A percentile compares a stretch with the other conserved stretches of the same genome.
phyloP scores from a whole-genome alignment of 1,140 invertebrate species.

The Magallana ariakensis region DNA sequence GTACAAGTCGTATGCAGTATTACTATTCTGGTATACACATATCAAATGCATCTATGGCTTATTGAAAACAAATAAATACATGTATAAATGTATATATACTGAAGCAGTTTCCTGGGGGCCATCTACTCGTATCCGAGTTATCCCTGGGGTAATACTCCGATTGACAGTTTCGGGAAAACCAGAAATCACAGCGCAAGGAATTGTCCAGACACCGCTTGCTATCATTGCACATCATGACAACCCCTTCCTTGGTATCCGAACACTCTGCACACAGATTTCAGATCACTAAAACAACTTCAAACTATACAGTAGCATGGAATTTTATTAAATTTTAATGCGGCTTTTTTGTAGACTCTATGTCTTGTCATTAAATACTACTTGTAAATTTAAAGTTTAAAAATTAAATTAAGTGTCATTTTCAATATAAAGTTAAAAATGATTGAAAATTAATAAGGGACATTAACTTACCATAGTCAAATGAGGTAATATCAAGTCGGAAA shows the following conservation, averaged over 20 bases:
- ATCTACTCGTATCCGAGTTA: conserved; percentile 55
- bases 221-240: conserved; percentile 60
- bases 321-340: too few species aligned
- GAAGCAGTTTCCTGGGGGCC: conserved; percentile 56
- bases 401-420: too few species aligned
- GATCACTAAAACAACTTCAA: too few species aligned
- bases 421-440: too few species aligned
- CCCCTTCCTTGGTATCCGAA: conserved; percentile 50
- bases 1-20: too few species aligned
- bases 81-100: conserved; percentile 43
- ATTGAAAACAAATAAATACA: too few species aligned
- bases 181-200: conserved; percentile 62
- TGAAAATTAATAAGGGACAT: not conserved
- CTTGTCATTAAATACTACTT: too few species aligned
- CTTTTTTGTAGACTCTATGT: too few species aligned
- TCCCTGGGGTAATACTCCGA: conserved; percentile 56
- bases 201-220: conserved; percentile 61
- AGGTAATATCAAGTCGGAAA: conserved; percentile 63
- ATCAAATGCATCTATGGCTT: too few species aligned
- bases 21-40: too few species aligned
- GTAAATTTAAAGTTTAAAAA: too few species aligned
- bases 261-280: conserved; percentile 53
- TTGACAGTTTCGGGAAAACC: conserved; percentile 63
- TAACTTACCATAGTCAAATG: conserved; percentile 62
- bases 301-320: too few species aligned